Base-by-base conservation (phyloP, 2,797 vertebrate genomes). In the Antrozous pallidus region DNA sequence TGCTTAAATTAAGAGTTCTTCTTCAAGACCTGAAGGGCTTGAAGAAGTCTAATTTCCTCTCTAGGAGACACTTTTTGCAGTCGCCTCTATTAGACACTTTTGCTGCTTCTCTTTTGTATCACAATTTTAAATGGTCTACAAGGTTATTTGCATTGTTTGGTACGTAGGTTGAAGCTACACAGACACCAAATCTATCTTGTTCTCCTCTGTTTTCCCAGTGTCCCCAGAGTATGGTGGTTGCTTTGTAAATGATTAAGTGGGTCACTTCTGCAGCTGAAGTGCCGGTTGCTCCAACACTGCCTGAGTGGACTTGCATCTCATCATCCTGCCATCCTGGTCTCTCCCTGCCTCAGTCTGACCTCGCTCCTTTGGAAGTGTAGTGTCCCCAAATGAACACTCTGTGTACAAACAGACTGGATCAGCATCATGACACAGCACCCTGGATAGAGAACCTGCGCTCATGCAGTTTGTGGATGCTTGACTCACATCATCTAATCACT, bases 401-500 rank as follows among this genome's bases (percentile, higher is more conserved):
- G 8, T 17, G 8, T 6, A 51, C 6, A 9, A 13, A 4, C 16
- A 38, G 31, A 31, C 7, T 14, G 45, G 22, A 17, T 58, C 28
- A 4, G 20, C 3, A 24, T 10, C 45, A 20, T 0, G 9, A 18
- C 40, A 4, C 4, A 33, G 12, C 11, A 71, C 38, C 70, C 38
- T 14, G 1, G 45, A 80, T 2, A 3, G 10, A 45, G 16, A 1
- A 4, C 5, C 33, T 65, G 17, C 18, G 36, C 13, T 8, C 13
- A 2, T 22, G 56, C 33, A 8, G 38, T 16, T 40, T 0, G 0
- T 3, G 1, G n/a, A 58, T 3, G 9, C 6, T 45, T 11, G 18
- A 31, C 0, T 28, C 1, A 0, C 2, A 14, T 9, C 5, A 1
- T 5, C 28, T 49, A 51, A 22, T 8, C 7, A 24, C 4, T 51